Base-by-base conservation (phyloP, 2,113 vertebrate species). In the Myrmophylax atrothorax region DNA sequence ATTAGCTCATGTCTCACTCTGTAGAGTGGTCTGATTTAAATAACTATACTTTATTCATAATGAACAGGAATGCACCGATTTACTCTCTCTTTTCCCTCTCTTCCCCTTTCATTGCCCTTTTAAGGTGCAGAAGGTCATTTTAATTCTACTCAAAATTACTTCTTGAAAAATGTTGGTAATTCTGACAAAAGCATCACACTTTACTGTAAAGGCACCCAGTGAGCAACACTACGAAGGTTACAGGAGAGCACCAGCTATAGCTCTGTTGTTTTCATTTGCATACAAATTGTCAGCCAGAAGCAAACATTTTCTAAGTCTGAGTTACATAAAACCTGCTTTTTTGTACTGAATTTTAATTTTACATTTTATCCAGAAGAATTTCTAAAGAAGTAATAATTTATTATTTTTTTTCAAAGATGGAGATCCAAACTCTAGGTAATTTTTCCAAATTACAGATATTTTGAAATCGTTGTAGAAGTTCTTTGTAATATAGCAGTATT, bases 201-300 rank as follows among this genome's bases (percentile, higher is more conserved):
- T 96, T 72, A 63, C 52, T 35, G 60, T 66, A 60, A 50, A 96
- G 78, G 38, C 64, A 85, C 62, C 60, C 86, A 73, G 81, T 89
- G 84, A 95, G 64, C 37, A 96, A 67, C 52, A 63, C 74, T 82
- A 13, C 38, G 60, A 80, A 91, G 95, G 93, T 86, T 95, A 88
- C 35, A 89, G 47, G 50, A 92, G 28, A 82, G 38, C 35, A 83
- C 7, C 44, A 90, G 58, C 60, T 86, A 88, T 18, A 79, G 63
- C 37, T 95, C 74, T 76, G 26, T 74, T 84, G 38, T 93, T 93
- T 94, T 73, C 58, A 96, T 96, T 85, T 95, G 66, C 86, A 97
- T 96, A 83, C 78, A 94, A 72, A 91, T 91, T 97, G 52, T 60
- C 93, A 93, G 66, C 84, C 75, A 95, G 76, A 89, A 96, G 58